phyloP scores from a whole-genome alignment of 2,113 vertebrate genomes.

The Amblyopsis rosae region DNA sequence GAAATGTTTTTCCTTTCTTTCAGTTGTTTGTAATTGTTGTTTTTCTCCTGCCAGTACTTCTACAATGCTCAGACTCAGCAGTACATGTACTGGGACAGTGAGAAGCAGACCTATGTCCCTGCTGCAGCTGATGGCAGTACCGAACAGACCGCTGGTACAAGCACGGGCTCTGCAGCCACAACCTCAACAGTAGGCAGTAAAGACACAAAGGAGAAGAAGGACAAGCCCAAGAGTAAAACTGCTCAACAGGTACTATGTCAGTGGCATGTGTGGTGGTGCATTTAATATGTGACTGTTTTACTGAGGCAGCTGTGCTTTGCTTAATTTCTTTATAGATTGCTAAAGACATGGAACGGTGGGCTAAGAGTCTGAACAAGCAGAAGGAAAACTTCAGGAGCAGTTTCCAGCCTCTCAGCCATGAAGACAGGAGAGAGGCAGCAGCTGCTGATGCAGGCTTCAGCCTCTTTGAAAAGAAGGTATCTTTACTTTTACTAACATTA shows the following conservation, averaged over 20 bases:
- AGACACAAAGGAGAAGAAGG: conserved; percentile 90
- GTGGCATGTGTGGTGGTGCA: neutral
- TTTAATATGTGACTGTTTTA: neutral
- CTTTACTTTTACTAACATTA: no score
- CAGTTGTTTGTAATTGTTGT: neutral
- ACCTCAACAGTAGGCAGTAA: conserved; percentile 32
- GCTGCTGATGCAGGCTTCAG: conserved; percentile 95
- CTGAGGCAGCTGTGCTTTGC: neutral
- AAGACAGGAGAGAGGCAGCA: conserved; percentile 92
- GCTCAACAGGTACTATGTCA: conserved; percentile 88
- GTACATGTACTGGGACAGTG: conserved; percentile 97
- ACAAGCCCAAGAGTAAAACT: conserved; percentile 98
- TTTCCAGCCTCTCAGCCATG: conserved; percentile 91
- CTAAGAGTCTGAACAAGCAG: conserved; percentile 97
- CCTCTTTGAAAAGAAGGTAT: conserved; percentile 98
- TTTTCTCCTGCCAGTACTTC: conserved; percentile 84
- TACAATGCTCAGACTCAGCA: conserved; percentile 97
- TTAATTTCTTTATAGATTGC: conserved; percentile 83
- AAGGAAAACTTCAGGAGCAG: conserved; percentile 97
- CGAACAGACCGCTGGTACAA: conserved; percentile 26
- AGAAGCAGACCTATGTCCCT: conserved; percentile 92
- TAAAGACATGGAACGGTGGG: conserved; percentile 99
- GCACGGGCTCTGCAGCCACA: conserved; percentile 11
- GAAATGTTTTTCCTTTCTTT: neutral
- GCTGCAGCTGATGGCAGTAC: conserved; percentile 62